A percentile compares a stretch with the other conserved stretches of the same genome.
phyloP scores from a whole-genome alignment of 2,888 invertebrate genomes.

The Celastrina argiolus region DNA sequence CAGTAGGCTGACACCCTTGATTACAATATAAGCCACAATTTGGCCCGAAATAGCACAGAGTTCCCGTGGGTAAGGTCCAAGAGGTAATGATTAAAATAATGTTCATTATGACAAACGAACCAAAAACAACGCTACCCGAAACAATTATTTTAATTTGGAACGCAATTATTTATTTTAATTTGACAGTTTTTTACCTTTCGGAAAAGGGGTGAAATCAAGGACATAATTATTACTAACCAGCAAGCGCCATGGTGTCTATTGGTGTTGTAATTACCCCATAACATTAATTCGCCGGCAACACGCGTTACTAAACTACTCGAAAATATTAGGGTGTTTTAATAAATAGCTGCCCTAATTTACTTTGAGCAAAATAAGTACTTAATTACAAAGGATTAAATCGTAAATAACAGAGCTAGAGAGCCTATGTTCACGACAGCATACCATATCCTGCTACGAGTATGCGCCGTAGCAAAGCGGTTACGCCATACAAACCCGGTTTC shows the following conservation, averaged over 20 bases:
- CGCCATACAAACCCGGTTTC: too few species aligned
- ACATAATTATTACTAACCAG: constrained; percentile 48
- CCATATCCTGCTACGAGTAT: constrained; percentile 29
- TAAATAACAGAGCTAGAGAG: neutral
- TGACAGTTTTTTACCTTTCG: constrained; percentile 19
- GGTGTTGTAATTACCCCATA: constrained; percentile 66
- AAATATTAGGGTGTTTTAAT: neutral
- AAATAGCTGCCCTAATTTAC: neutral
- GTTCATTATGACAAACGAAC: neutral
- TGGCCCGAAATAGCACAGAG: too few species aligned
- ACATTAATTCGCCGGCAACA: constrained; percentile 63
- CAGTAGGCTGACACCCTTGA: too few species aligned
- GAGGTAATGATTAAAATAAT: neutral
- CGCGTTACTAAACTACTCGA: constrained; percentile 38
- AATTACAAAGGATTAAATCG: neutral
- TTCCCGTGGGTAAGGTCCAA: too few species aligned
- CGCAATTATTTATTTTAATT: constrained; percentile 6
- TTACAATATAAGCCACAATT: too few species aligned
- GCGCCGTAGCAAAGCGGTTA: constrained; percentile 21
- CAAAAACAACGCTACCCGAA: neutral
- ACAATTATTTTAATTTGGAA: neutral
- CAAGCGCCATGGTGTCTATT: constrained; percentile 68
- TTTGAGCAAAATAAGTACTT: neutral
- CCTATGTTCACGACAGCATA: neutral
- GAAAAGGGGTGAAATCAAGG: constrained; percentile 65